These are phyloP conservation scores for Austrofundulus limnaeus DNA, from an alignment of 2,113 vertebrate species.

Conservation along the genomic window DNA sequence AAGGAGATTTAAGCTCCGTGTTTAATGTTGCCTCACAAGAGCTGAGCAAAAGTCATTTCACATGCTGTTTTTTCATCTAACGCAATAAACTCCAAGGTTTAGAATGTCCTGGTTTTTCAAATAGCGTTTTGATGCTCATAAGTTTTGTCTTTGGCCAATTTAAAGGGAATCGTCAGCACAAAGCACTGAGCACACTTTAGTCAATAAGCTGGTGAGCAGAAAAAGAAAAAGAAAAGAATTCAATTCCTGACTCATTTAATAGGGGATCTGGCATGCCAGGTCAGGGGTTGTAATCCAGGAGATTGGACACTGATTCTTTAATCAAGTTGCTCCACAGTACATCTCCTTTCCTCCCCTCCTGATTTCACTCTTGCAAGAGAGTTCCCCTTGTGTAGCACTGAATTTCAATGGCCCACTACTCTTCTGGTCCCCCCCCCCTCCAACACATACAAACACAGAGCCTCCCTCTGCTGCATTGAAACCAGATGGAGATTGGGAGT, in stretches of 20 bases:
- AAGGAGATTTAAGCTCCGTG: slow-evolving; percentile 48
- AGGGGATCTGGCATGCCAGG: slow-evolving; percentile 62
- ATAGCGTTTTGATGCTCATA: slow-evolving; percentile 49
- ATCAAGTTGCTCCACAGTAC: slow-evolving; percentile 59
- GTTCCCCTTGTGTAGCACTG: slow-evolving; percentile 43
- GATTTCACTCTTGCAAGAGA: slow-evolving; percentile 38
- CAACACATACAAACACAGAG: background rate
- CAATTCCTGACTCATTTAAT: slow-evolving; percentile 66
- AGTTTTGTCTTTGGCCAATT: slow-evolving; percentile 51
- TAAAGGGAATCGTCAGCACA: slow-evolving; percentile 46
- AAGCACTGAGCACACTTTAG: slow-evolving; percentile 54
- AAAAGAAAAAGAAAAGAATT: slow-evolving; percentile 52
- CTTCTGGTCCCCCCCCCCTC: background rate
- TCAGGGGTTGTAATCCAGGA: slow-evolving; percentile 69
- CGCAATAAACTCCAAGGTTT: slow-evolving; percentile 19
- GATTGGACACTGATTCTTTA: slow-evolving; percentile 72
- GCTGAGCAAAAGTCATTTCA: slow-evolving; percentile 24
- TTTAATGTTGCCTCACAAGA: slow-evolving; percentile 53
- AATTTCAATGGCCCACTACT: slow-evolving; percentile 59
- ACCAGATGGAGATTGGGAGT: slow-evolving; percentile 50
- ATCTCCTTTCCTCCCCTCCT: slow-evolving; percentile 41
- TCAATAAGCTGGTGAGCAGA: slow-evolving; percentile 67
- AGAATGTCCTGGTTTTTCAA: slow-evolving; percentile 44
- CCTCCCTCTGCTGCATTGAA: slow-evolving; percentile 37
- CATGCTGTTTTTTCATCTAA: slow-evolving; percentile 25